Evolutionary conservation across 2,888 invertebrate species (phyloP), one percentile per base, ranked within the genome.

Genomic region (Latrodectus hesperus): DNA sequence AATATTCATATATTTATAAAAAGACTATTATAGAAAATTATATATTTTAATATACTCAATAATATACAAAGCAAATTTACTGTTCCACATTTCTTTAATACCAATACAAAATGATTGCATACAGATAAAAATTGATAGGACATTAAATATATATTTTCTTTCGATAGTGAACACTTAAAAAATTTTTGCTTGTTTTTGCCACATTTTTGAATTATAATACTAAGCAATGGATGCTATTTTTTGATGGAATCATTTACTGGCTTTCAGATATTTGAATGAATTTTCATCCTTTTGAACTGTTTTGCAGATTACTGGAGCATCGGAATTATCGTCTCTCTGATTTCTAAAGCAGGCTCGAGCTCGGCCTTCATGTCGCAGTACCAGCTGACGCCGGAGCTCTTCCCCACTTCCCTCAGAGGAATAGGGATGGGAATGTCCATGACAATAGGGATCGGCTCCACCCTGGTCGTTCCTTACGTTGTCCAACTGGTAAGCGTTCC

Each of bases 341-440:
- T 90, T 9, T 89, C 90, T 67, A 90, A 90, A 75, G 70, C 90
- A 51, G 87, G 90, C 52, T 88, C 94, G 81, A 94, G 94, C 9
- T 91, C 94, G 49, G 93, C 94, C 9, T 94, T 94, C 91, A 94
- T 94, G 90, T 93, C 94, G 22, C 93, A 94, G 51, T 94, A 93
- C 91, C 92, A 95, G 78, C 94, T 95, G 89, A 94, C 94, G 79
- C 93, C 95, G 91, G 95, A 95, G 92, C 92, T 94, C 38, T 95
- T 94, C 91, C 95, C 95, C 16, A 95, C 95, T 0, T 94, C 94
- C 90, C 92, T 95, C 60, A 92, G 95, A 22, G 94, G 95, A 91
- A 94, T 95, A 12, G 95, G 95, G 0, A 67, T 89, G 83, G 78
- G 68, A 5, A 16, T 78, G 68, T 68, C 68, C 16, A 68, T 68